Evolutionary conservation across 2,797 vertebrate genomes (phyloP).

Genomic region (Malurus leucopterus): DNA sequence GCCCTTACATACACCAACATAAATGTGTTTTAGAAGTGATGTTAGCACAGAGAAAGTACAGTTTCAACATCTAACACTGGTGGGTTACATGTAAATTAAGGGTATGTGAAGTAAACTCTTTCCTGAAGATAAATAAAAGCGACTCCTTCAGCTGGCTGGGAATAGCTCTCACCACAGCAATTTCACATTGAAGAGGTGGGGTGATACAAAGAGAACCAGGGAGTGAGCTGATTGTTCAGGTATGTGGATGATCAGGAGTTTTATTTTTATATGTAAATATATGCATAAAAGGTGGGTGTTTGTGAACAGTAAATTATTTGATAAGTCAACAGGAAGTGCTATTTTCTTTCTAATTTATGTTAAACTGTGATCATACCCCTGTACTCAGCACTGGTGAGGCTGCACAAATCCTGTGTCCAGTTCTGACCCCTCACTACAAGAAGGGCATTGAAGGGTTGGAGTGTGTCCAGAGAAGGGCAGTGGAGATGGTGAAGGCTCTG

Average conservation of each 20-base stretch:
- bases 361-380: neutral
- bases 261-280: neutral
- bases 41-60: neutral
- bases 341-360: neutral
- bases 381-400: neutral
- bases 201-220: neutral
- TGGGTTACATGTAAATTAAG: neutral
- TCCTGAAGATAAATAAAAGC: neutral
- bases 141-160: neutral
- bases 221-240: neutral
- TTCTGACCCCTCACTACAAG: neutral
- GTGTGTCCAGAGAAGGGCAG: rapidly evolving
- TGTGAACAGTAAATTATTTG: neutral
- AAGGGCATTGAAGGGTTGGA: neutral
- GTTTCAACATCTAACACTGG: neutral
- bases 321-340: neutral
- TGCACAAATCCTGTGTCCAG: neutral
- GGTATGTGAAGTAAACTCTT: neutral
- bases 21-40: neutral
- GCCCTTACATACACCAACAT: neutral
- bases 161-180: neutral
- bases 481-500: neutral
- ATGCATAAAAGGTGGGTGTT: rapidly evolving
- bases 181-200: neutral
- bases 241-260: neutral